Conservation (phyloP, 2,888 invertebrate genomes). For the Mechanitis mazaeus region DNA sequence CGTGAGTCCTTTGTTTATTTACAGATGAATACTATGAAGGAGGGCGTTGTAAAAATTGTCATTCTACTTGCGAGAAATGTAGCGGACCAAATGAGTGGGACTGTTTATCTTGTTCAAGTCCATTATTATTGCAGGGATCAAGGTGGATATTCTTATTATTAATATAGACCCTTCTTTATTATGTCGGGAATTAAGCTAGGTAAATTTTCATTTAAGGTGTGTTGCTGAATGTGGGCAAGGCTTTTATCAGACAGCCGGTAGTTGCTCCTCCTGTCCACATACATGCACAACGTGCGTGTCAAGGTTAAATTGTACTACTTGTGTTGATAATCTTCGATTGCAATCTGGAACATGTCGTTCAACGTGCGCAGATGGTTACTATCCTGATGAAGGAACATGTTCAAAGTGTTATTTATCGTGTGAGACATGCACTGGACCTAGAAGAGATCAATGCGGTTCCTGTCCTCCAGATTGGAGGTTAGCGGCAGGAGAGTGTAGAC, state of each 20-base stretch:
- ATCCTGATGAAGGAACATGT: constrained; percentile 89
- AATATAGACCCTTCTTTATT: constrained; percentile 37
- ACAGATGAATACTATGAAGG: constrained; percentile 85
- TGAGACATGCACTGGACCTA: constrained; percentile 88
- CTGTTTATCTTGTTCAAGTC: constrained; percentile 85
- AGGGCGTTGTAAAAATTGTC: constrained; percentile 87
- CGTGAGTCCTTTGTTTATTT: constrained; percentile 34
- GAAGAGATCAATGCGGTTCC: constrained; percentile 88
- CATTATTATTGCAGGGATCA: constrained; percentile 83
- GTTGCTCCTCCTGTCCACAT: constrained; percentile 86
- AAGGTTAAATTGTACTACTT: constrained; percentile 87
- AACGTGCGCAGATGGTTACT: constrained; percentile 87
- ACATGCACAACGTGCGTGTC: constrained; percentile 87
- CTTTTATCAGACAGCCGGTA: constrained; percentile 83
- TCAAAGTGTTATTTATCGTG: constrained; percentile 90
- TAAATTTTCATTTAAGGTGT: constrained; percentile 70
- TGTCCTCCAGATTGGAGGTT: constrained; percentile 89
- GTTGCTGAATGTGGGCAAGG: constrained; percentile 87
- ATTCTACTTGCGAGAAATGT: constrained; percentile 89
- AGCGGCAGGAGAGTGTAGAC: constrained; percentile 88
- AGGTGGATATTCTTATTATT: constrained; percentile 48
- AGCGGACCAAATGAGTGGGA: constrained; percentile 86
- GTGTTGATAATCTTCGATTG: constrained; percentile 84
- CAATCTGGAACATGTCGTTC: constrained; percentile 90
- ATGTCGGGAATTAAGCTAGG: constrained; percentile 26